phyloP scores from a whole-genome alignment of 2,113 vertebrate genomes.

The Elephantulus edwardii region DNA sequence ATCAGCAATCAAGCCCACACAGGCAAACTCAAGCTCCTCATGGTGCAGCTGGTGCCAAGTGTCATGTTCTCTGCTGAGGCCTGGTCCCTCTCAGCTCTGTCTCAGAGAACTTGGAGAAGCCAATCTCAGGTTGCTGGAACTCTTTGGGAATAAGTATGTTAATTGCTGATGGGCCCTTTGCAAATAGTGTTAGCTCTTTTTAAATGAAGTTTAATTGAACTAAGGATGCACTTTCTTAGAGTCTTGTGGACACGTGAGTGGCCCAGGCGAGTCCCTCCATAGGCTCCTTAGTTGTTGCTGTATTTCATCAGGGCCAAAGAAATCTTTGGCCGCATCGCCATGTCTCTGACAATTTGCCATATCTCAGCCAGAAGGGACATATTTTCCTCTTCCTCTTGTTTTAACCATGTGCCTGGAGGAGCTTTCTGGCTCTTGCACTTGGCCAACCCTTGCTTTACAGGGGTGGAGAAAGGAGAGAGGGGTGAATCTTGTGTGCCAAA shows the following conservation, averaged over 20 bases:
- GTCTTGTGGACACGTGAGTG: background rate
- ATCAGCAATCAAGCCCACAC: constrained; percentile 57
- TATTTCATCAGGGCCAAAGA: constrained; percentile 54
- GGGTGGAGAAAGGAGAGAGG: background rate
- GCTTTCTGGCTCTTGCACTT: background rate
- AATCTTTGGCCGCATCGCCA: background rate
- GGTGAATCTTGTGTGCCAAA: background rate
- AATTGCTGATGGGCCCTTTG: constrained; percentile 17
- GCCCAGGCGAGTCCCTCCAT: background rate
- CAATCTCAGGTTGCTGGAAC: background rate
- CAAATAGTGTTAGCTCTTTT: background rate
- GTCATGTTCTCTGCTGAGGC: background rate
- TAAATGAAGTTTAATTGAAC: constrained; percentile 18
- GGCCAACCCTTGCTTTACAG: background rate
- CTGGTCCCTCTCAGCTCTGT: no score
- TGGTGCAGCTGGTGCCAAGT: constrained; percentile 29
- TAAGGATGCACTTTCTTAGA: constrained; percentile 17
- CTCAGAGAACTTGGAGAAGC: background rate
- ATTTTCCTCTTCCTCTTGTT: background rate
- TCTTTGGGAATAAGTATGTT: constrained; percentile 30
- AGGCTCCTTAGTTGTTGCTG: background rate
- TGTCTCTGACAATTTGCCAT: constrained; percentile 49
- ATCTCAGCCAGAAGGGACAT: background rate
- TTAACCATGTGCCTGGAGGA: constrained; percentile 33
- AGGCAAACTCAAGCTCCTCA: constrained; percentile 57